Base-by-base conservation (phyloP, 64 coral and sea anemone genomes). In the Dendronephthya gigantea region DNA sequence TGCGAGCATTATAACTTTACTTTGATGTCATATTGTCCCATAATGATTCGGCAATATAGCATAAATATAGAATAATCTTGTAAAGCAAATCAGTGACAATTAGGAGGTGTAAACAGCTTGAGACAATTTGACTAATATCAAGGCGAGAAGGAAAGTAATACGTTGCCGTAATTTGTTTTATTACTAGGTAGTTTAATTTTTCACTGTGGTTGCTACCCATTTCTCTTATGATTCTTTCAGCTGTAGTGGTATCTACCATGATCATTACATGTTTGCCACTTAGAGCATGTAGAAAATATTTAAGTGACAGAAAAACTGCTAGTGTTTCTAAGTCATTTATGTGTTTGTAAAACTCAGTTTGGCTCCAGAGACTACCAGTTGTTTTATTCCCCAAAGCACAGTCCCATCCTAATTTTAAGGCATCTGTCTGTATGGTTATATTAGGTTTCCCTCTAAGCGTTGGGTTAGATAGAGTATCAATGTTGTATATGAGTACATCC, bases 281-380 rank as follows among this genome's bases (percentile, higher is more conserved):
- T 62, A 40, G 50, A 38, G 35, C 0, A 29, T 17, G 10, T 22
- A 29, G 81, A 87, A 74, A 79, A 12, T 48, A 51, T 68, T 88
- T 68, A 16, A 83, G 56, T 37, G 48, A 40, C 59, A 88, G 65
- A 40, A 35, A 56, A 13, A 90, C 84, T 49, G 83, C 89, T 81
- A 86, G 47, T 83, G 84, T 85, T 51, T 86, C 84, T 81, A 86
- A 66, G 70, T 81, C 79, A 81, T 82, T 90, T 50, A 86, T 90
- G 33, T 90, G 83, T 79, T 86, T 25, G 10, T 14, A 52, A 40
- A 32, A 33, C 48, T 90, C 49, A 14, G 33, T 34, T 41, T 65
- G 68, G 31, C 40, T 76, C 83, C 83, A 82, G 40, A 39, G 39
- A 38, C 89, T 83, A 31, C 36, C 49, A 0, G 84, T 55, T 49